Evolutionary conservation across 1,140 invertebrate species (phyloP).

Genomic region (Neocloeon triangulifer): DNA sequence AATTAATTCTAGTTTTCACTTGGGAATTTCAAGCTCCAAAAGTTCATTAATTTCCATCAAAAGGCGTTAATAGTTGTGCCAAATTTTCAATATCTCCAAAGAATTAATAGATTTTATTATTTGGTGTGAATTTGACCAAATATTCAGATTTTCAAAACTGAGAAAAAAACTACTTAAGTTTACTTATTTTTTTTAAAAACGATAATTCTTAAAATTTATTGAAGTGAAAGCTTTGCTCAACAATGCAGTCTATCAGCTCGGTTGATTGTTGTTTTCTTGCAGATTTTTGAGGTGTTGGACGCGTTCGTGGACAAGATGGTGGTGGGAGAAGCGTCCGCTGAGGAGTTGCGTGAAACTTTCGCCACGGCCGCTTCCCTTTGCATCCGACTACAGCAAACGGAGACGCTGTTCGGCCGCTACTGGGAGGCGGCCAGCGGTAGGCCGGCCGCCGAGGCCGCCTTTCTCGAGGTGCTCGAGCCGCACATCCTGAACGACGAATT

Average conservation of each 20-base stretch:
- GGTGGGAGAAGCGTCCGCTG: conserved; percentile 4
- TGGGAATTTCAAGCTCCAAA: conserved; percentile 1
- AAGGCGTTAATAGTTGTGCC: no score
- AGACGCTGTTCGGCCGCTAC: conserved; percentile 24
- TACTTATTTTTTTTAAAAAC: no score
- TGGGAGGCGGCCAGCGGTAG: conserved; percentile 24
- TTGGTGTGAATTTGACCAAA: no score
- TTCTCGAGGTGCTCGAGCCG: conserved; percentile 22
- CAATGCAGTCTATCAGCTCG: no score
- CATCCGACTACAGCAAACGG: conserved; percentile 18
- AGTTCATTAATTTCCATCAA: conserved; percentile 4
- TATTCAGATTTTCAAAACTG: no score
- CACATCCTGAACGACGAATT: conserved; percentile 26
- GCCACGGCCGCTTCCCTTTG: conserved; percentile 23
- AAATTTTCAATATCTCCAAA: no score
- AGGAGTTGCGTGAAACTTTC: conserved; percentile 16
- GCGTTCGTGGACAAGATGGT: conserved; percentile 19
- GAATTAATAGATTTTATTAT: no score
- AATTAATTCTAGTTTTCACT: not conserved
- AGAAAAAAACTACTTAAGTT: no score
- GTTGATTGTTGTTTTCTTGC: conserved; percentile 7
- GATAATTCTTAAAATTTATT: no score
- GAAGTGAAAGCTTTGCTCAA: no score
- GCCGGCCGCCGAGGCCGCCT: conserved; percentile 18
- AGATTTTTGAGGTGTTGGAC: conserved; percentile 31